Base-by-base conservation (phyloP, 2,888 invertebrate genomes). In the Dicyrtomina minuta region DNA sequence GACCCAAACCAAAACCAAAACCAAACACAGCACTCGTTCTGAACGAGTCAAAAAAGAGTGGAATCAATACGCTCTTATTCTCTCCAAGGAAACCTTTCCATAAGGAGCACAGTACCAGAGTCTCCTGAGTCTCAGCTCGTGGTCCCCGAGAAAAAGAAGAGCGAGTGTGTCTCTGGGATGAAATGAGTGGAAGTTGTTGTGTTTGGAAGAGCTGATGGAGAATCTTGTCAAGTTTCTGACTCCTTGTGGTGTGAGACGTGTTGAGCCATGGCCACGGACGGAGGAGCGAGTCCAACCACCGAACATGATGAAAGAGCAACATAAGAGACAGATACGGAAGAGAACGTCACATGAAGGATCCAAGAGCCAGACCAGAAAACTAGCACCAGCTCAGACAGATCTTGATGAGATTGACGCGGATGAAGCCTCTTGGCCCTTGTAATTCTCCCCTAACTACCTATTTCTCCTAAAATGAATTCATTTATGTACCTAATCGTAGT, bases 371-470 rank as follows among this genome's bases (percentile, higher is more conserved):
- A n/a, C n/a, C n/a, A n/a, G n/a, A n/a, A n/a, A n/a, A 33, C 33
- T 33, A 33, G 33, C 33, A 33, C 33, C 33, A 33, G 33, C 33
- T 33, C 55, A 55, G 55, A 55, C 55, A 41, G 13, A 58, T 58
- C 58, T 58, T 58, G 58, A 58, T 58, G 58, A 58, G 58, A 58
- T 58, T 53, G 58, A 58, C 58, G 58, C 33, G 58, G 39, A 58
- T 58, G 58, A 58, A 58, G 22, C 58, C 58, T 58, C 22, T 39
- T 58, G 41, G 41, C 58, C 58, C 33, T 58, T 58, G 58, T 58
- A 58, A 41, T 58, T 58, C 58, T 39, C 26, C 33, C 39, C 58
- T 58, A 39, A 39, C 58, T 58, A 58, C 58, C 33, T 27, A 58
- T 58, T 58, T 58, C 58, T 41, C 33, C 58, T 17, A 17, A 58